phyloP scores from a whole-genome alignment of 2,888 invertebrate species.

The Tachystola acroxantha region DNA sequence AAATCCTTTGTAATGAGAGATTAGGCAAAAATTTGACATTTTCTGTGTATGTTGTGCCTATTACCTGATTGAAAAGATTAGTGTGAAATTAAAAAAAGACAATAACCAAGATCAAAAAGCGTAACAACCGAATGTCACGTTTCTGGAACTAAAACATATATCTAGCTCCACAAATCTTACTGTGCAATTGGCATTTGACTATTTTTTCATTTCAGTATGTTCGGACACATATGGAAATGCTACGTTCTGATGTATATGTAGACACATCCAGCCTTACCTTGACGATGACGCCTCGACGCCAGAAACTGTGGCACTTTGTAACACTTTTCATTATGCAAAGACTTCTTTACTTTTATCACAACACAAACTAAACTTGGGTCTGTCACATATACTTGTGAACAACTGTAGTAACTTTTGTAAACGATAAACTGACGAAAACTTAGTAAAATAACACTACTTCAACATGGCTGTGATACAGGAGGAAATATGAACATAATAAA shows the following conservation, averaged over 20 bases:
- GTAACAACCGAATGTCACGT: no score
- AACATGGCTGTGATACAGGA: slow-evolving; percentile 77
- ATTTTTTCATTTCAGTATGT: no score
- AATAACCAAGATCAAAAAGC: no score
- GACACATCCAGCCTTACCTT: slow-evolving; percentile 79
- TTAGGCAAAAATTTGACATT: no score
- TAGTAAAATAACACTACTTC: slow-evolving; percentile 76
- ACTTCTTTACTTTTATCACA: slow-evolving; percentile 72
- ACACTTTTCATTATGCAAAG: slow-evolving; percentile 74
- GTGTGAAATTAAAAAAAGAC: no score
- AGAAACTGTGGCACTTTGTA: slow-evolving; percentile 74
- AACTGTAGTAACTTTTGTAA: slow-evolving; percentile 65
- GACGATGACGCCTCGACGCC: slow-evolving; percentile 71
- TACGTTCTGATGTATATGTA: slow-evolving; percentile 73
- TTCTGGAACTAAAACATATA: no score
- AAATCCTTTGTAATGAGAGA: no score
- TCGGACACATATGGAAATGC: no score
- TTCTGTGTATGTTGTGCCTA: no score
- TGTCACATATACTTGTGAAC: slow-evolving; percentile 75
- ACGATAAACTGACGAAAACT: slow-evolving; percentile 72
- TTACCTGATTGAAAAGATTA: no score
- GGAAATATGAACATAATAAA: slow-evolving; percentile 75
- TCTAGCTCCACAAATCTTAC: no score
- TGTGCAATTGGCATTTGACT: no score
- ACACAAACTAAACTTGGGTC: slow-evolving; percentile 75